A percentile compares a stretch with the other conserved stretches of the same genome.
These are phyloP conservation scores for Trissolcus basalis DNA, from an alignment of 1,140 invertebrate species.

Conservation along the genomic window DNA sequence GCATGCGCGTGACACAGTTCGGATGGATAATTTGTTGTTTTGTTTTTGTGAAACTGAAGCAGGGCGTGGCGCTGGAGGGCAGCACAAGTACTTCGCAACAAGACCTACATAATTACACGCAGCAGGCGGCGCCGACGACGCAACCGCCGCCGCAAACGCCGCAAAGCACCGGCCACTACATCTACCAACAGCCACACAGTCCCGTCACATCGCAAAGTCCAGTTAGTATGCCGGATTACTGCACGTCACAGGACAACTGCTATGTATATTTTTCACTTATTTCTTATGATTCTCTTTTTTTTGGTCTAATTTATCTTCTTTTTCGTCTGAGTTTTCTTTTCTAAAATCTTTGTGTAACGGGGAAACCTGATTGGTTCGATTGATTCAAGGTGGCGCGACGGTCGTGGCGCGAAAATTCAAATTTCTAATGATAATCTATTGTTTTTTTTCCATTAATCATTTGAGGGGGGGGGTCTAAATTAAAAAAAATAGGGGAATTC, in stretches of 20 bases:
- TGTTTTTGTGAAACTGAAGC: constrained; percentile 63
- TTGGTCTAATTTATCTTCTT: neutral
- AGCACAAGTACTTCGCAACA: constrained; percentile 75
- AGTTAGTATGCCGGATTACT: constrained; percentile 65
- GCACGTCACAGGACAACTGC: constrained; percentile 47
- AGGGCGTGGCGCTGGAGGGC: constrained; percentile 81
- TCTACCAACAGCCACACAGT: constrained; percentile 74
- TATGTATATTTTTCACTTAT: constrained; percentile 52
- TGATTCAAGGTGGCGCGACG: too few species aligned
- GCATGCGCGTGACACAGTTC: neutral
- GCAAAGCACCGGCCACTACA: constrained; percentile 71
- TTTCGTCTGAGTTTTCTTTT: too few species aligned
- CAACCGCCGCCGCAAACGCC: constrained; percentile 77
- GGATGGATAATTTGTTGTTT: constrained; percentile 35
- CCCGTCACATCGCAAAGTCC: constrained; percentile 72
- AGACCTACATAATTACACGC: constrained; percentile 72
- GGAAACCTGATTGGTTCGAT: too few species aligned
- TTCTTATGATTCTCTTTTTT: neutral
- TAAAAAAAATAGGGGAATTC: too few species aligned
- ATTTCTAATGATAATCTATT: too few species aligned
- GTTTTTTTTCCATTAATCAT: too few species aligned
- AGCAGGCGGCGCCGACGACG: constrained; percentile 73
- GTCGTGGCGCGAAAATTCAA: too few species aligned
- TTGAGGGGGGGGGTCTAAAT: too few species aligned
- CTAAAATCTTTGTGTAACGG: too few species aligned